phyloP scores from a whole-genome alignment of 23 tunicate species.

The Pegea sp. region DNA sequence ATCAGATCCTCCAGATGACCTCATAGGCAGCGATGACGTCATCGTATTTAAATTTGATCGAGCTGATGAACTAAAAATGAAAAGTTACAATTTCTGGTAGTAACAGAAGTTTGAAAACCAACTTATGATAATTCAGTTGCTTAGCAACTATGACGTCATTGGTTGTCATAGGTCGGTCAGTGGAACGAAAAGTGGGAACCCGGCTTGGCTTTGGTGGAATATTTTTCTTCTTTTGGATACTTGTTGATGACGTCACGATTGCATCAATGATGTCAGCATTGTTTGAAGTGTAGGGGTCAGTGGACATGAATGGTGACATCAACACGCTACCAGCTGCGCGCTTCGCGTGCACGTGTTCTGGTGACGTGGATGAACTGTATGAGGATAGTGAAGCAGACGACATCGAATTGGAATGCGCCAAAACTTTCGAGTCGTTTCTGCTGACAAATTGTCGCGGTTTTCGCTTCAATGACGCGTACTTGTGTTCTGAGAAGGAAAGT shows the following conservation, averaged over 20 bases:
- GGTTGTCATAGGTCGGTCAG: too few relatives aligned
- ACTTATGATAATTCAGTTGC: too few relatives aligned
- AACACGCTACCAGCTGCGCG: constrained; percentile 8
- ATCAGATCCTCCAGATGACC: too few relatives aligned
- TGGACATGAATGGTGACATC: constrained; percentile 5
- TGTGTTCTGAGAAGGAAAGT: constrained; percentile 25
- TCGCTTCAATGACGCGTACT: constrained; percentile 21
- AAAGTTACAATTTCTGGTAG: too few relatives aligned
- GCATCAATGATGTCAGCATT: constrained; percentile 3
- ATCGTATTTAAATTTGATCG: too few relatives aligned
- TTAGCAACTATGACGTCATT: too few relatives aligned
- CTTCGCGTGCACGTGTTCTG: constrained; percentile 8
- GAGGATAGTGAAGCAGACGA: constrained; percentile 5
- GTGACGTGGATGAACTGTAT: not conserved
- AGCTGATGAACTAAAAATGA: too few relatives aligned
- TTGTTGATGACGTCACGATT: not conserved
- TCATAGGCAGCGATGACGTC: too few relatives aligned
- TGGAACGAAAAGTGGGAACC: constrained; percentile 42
- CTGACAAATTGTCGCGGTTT: too few relatives aligned
- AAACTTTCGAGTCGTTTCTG: too few relatives aligned
- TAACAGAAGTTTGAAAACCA: too few relatives aligned
- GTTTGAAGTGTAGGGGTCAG: not conserved
- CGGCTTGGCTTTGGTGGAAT: constrained; percentile 81
- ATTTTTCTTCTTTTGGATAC: not conserved
- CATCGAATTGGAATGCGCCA: constrained; percentile 2